Evolutionary conservation across 2,113 vertebrate genomes (phyloP).

Genomic region (Tragelaphus buxtoni): DNA sequence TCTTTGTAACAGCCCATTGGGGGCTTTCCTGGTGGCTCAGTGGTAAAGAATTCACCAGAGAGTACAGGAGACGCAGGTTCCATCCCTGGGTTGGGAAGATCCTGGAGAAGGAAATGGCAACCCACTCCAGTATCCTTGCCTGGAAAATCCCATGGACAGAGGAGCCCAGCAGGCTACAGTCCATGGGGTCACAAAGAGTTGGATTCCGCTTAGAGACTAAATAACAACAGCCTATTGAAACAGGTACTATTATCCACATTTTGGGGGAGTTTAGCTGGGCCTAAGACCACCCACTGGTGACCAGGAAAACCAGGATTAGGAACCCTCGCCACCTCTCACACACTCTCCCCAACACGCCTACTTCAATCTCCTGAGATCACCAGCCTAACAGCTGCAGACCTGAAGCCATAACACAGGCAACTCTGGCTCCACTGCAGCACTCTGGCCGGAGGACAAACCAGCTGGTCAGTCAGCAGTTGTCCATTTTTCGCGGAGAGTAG

Average conservation of each 20-base stretch:
- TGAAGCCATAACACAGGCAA: rapidly evolving
- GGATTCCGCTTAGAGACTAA: background rate
- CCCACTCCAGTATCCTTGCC: background rate
- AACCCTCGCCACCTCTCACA: background rate
- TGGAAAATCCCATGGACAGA: background rate
- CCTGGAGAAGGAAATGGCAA: background rate
- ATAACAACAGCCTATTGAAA: background rate
- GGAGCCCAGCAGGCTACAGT: background rate
- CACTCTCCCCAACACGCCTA: rapidly evolving
- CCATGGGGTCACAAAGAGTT: background rate
- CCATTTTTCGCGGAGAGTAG: background rate
- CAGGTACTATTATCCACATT: background rate
- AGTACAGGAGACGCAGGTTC: background rate
- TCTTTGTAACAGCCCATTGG: background rate
- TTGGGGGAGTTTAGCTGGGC: background rate
- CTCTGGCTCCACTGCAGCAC: background rate
- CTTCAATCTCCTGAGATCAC: background rate
- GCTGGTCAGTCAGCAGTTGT: background rate
- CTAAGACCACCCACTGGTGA: background rate
- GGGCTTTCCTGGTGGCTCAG: background rate
- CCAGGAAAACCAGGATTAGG: background rate
- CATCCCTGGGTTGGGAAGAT: background rate
- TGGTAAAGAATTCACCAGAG: background rate
- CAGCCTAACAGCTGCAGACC: background rate
- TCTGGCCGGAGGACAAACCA: background rate